Evolutionary conservation across 2,888 invertebrate species (phyloP).

Genomic region (Papilio gigon): DNA sequence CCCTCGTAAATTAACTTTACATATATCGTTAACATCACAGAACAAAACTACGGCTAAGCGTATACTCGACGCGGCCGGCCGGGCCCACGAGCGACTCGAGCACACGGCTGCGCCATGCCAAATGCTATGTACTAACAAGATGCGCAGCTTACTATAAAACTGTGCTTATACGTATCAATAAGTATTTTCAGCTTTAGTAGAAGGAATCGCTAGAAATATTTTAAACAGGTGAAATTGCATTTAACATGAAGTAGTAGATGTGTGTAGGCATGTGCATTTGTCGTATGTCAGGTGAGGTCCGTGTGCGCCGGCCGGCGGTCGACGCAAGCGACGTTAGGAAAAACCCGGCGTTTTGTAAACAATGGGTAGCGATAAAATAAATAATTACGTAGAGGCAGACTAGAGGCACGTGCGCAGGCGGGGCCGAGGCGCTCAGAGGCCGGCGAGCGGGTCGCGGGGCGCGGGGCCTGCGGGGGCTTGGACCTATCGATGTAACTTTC

Average conservation of each 20-base stretch:
- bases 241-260: neutral
- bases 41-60: conserved; percentile 72
- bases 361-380: conserved; percentile 46
- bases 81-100: conserved; percentile 32
- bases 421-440: conserved; percentile 49
- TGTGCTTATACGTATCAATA: neutral
- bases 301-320: conserved; percentile 12
- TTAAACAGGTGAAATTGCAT: neutral
- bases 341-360: conserved; percentile 45
- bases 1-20: conserved; percentile 61
- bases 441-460: conserved; percentile 49
- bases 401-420: conserved; percentile 47
- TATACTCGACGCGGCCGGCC: conserved; percentile 46
- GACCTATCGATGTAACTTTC: conserved; percentile 31
- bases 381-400: conserved; percentile 50
- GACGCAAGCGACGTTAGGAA: conserved; percentile 35
- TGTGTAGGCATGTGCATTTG: neutral
- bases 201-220: neutral
- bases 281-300: neutral
- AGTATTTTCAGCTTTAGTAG: neutral
- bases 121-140: neutral
- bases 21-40: conserved; percentile 74
- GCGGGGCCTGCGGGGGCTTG: conserved; percentile 40
- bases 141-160: neutral
- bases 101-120: conserved; percentile 15